Evolutionary conservation across 2,113 vertebrate genomes (phyloP), one percentile per base, ranked within the genome.

Genomic region (Corythaixoides concolor): DNA sequence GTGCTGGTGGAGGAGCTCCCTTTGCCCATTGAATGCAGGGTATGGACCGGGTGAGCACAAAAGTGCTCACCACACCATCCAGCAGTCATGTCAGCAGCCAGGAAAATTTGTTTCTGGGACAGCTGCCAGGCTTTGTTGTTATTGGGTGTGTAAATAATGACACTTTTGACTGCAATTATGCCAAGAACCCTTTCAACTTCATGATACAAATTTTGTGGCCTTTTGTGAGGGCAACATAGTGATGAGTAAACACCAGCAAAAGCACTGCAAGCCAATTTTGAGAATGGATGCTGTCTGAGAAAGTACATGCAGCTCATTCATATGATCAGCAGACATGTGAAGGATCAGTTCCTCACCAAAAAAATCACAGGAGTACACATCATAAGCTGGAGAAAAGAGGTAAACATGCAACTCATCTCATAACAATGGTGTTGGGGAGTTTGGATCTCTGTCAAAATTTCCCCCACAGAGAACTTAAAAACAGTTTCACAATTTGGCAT

Each of bases 11-110:
- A 41, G 12, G n/a, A 74, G 11, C 14, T 79, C 23, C 41, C 32
- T 73, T 50, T 68, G 52, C 47, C n/a, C 30, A 15, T 33, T 20
- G 17, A 47, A 18, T 22, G 47, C 1, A 3, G 27, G 4, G 3
- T 55, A 33, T 9, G 12, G n/a, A 62, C 26, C 1, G 2, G 8
- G 8, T 21, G n/a, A 12, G 26, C 11, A 33, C 1, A 2, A 37
- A 64, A 47, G 10, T n/a, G 5, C 28, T 63, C 14, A 27, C 14
- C 8, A 23, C 18, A 55, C 18, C 35, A 50, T 8, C 23, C 45
- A 88, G 20, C 5, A 35, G 21, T 14, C 1, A 1, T 28, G 8
- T 41, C 45, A 83, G 15, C 24, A 83, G 17, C 37, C 10, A 55
- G 21, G 9, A 52, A 83, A 37, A 30, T 19, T 20, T 64, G 18